Conservation (phyloP, 64 coral and sea anemone genomes). For the Actinia equina region DNA sequence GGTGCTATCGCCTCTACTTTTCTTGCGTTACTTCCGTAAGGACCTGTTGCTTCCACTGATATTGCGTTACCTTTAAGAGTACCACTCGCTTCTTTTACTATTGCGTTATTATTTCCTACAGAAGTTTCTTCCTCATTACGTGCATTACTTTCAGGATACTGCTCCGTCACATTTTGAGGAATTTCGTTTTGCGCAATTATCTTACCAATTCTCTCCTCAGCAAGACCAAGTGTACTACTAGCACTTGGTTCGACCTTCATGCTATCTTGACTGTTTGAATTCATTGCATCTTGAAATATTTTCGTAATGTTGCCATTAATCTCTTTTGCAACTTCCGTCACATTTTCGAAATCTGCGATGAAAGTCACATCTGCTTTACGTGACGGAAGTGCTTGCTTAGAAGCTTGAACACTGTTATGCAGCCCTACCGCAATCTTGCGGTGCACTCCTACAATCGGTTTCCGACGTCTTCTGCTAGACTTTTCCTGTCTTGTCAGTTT, state of each 20-base stretch:
- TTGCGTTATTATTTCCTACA: background rate
- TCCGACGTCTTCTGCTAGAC: background rate
- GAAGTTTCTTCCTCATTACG: background rate
- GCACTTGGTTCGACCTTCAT: background rate
- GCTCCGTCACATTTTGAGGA: background rate
- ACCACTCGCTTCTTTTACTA: background rate
- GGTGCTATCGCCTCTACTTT: background rate
- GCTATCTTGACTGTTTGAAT: background rate
- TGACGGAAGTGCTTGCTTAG: conserved; percentile 5
- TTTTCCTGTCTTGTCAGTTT: background rate
- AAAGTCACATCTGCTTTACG: background rate
- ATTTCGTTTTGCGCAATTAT: background rate
- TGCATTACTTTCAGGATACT: background rate
- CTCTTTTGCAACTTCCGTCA: background rate
- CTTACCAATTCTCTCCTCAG: background rate
- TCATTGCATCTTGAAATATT: conserved; percentile 15
- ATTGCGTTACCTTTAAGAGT: conserved; percentile 1
- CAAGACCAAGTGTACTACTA: background rate
- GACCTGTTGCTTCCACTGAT: background rate
- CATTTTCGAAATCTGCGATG: background rate
- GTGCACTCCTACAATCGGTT: background rate
- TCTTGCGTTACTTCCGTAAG: background rate
- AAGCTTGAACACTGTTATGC: background rate
- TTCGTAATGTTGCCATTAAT: conserved; percentile 5
- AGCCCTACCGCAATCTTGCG: background rate